Conservation (phyloP, 2,113 vertebrate genomes). For the Notarius quadriscutis region DNA sequence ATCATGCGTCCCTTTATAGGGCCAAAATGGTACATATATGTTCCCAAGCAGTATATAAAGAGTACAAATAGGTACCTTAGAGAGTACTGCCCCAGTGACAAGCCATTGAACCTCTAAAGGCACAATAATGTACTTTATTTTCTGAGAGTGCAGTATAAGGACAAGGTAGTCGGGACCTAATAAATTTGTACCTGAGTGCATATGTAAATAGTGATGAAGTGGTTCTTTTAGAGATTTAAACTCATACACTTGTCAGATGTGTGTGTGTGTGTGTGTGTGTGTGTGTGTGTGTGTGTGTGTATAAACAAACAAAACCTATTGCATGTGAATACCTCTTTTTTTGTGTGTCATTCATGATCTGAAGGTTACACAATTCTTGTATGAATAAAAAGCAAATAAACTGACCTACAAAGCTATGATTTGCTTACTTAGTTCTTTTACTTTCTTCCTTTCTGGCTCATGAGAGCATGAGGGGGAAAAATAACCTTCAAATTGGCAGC, state of each 20-base stretch:
- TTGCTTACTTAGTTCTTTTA: neutral
- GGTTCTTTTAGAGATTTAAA: neutral
- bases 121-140: too few species aligned
- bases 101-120: too few species aligned
- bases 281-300: too few species aligned
- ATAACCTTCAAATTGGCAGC: neutral
- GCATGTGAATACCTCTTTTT: neutral
- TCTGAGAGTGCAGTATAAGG: neutral
- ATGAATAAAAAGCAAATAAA: conserved; percentile 4
- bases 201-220: neutral
- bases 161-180: neutral
- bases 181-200: neutral
- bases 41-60: too few species aligned
- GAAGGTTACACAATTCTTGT: neutral
- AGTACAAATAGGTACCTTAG: too few species aligned
- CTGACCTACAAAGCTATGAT: neutral
- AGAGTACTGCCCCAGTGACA: too few species aligned
- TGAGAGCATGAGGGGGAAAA: too few species aligned
- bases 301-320: neutral
- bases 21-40: too few species aligned
- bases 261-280: too few species aligned
- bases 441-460: neutral
- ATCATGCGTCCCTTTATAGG: too few species aligned
- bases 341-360: neutral
- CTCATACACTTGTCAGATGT: neutral